Evolutionary conservation across 2,888 invertebrate species (phyloP), one percentile per base, ranked within the genome.

Genomic region (Drosophila diplacantha): DNA sequence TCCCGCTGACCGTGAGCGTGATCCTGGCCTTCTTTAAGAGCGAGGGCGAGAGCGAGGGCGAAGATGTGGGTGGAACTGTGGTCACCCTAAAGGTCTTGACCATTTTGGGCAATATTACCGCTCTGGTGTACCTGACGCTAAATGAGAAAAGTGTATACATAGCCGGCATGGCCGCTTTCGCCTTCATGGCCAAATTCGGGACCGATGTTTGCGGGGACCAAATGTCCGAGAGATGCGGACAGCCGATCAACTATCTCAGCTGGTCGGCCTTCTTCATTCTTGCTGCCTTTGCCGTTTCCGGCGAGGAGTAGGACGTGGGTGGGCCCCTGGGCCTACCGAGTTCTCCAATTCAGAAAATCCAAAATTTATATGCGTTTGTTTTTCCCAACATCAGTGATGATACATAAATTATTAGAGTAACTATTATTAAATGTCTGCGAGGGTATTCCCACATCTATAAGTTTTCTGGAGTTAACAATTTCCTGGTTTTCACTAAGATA

Each of bases 71-170:
- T 7, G 32, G 50, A 2, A 53, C 63, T 0, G 8, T 61, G 5
- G 47, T 72, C 0, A 81, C 80, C 0, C 56, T 81, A 0, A 81
- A 70, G 57, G 73, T 81, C 2, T 58, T 85, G 0, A 85, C 85
- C 22, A 55, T 81, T 0, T 34, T 85, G 70, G 85, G 85, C 14
- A 86, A 86, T 46, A 71, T 85, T 2, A 75, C 83, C 0, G 81
- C 85, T 0, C 54, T 85, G 7, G 16, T 73, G 5, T 86, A 75
- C 41, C 60, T 85, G 55, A 68, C 84, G 3, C 52, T 83, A 12
- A 86, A 84, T 49, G 85, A 85, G 53, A 64, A 56, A 46, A 82
- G 77, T 60, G 50, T 29, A 35, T 9, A 61, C 1, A 73, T 75
- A 46, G 78, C 74, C 16, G 64, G 70, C 29, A 83, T 86, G 81